A percentile compares a stretch with the other conserved stretches of the same genome.
Evolutionary conservation across 1,140 invertebrate species (phyloP).

Genomic region (Thalassaphorura encarpata): DNA sequence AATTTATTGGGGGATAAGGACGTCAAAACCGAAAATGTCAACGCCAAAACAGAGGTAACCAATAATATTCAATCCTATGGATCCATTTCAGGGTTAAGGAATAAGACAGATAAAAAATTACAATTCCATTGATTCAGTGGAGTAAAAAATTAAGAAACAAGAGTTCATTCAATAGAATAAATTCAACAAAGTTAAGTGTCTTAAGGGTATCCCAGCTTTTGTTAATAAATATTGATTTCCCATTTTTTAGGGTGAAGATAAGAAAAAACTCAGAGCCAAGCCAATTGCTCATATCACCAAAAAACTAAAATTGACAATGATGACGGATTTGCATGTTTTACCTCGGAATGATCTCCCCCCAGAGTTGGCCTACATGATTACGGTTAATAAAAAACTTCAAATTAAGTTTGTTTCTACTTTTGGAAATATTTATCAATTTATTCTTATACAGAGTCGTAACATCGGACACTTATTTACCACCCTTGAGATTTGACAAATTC

Average conservation of each 20-base stretch:
- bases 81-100: too few species aligned
- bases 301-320: slow-evolving; percentile 49
- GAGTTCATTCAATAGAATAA: not conserved
- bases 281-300: slow-evolving; percentile 52
- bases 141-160: not conserved
- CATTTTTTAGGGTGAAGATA: slow-evolving; percentile 4
- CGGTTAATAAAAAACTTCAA: slow-evolving; percentile 37
- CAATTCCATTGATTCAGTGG: not conserved
- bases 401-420: not conserved
- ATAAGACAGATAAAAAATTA: too few species aligned
- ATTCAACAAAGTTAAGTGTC: not conserved
- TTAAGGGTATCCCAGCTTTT: not conserved
- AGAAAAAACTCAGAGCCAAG: slow-evolving; percentile 33
- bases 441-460: slow-evolving; percentile 35
- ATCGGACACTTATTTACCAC: slow-evolving; percentile 59
- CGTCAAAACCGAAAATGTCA: not conserved
- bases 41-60: too few species aligned
- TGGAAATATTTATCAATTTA: not conserved
- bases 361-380: slow-evolving; percentile 48
- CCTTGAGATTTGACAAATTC: slow-evolving; percentile 70
- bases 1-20: slow-evolving; percentile 50
- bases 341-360: slow-evolving; percentile 48
- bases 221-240: slow-evolving; percentile 1
- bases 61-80: too few species aligned
- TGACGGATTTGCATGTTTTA: slow-evolving; percentile 52